Base-by-base conservation (phyloP, 2,113 vertebrate genomes). In the Lepus timidus region DNA sequence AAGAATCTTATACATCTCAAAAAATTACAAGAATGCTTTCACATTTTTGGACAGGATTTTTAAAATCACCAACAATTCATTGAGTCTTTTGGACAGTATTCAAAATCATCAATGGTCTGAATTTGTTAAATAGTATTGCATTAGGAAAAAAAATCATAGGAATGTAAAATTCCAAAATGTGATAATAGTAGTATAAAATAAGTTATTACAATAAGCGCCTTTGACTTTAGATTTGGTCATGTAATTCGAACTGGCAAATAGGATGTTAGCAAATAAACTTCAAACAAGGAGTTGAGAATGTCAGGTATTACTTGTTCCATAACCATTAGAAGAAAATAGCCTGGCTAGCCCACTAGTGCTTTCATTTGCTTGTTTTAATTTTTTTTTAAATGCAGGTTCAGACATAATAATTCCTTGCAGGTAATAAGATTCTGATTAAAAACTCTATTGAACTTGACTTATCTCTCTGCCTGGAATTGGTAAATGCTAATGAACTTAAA, bases 381-480 rank as follows among this genome's bases (percentile, higher is more conserved):
- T 83, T 96, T 96, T 88, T 88, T 58, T 96, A 97, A 92, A 96
- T 76, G 31, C 14, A 95, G 39, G 23, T n/a, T 61, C 23, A 85
- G 84, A 71, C 22, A 64, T 62, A 97, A 79, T 62, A 96, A 91
- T 88, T 96, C 17, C 31, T 62, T 95, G 36, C 55, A 91, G 14
- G 83, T 67, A 93, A 55, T 17, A 97, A 20, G 22, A 95, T 86
- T 96, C 55, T 29, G 85, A 95, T 93, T 73, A 94, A 85, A 94
- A 92, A 22, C 79, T 96, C 80, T 86, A 89, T 82, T 97, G 92
- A 96, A 94, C 88, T 95, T 94, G 90, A 94, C 67, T 95, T 96
- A 33, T 95, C 96, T 96, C 84, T 44, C 19, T 93, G 68, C 79
- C 62, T 94, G 70, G 78, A 97, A 96, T 94, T 93, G 91, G 39